A percentile compares a stretch with the other conserved stretches of the same genome.
phyloP scores from a whole-genome alignment of 2,797 vertebrate species.

The Hippopotamyrus pictus region DNA sequence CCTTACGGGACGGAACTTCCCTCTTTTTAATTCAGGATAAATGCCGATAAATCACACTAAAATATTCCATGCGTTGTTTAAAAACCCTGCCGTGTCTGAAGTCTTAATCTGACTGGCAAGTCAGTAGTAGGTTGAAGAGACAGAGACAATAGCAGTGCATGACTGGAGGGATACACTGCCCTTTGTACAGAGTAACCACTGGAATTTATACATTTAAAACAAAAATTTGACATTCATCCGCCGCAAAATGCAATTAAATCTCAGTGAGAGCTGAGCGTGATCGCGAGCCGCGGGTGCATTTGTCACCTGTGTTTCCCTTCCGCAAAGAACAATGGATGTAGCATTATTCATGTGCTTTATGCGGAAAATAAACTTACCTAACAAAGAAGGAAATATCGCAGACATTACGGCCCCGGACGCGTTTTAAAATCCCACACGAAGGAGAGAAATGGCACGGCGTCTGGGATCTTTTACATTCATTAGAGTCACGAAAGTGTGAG shows the following conservation, averaged over 20 bases:
- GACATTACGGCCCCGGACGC: conserved; percentile 43
- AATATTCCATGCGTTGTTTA: not conserved
- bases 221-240: not conserved
- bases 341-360: not conserved
- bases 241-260: not conserved
- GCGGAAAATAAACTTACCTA: conserved; percentile 48
- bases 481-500: conserved; percentile 21
- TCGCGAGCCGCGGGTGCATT: not conserved
- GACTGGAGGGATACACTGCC: not conserved
- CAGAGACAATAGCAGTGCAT: not conserved
- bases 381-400: conserved; percentile 28
- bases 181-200: not conserved
- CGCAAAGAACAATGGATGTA: conserved; percentile 11
- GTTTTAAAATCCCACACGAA: conserved; percentile 36
- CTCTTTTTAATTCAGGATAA: not conserved
- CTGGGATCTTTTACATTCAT: conserved; percentile 30
- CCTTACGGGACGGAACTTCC: not conserved
- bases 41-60: not conserved
- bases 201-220: not conserved
- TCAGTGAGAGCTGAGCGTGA: not conserved
- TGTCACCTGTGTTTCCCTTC: not conserved
- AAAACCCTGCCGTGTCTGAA: not conserved
- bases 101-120: not conserved
- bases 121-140: not conserved
- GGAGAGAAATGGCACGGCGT: conserved; percentile 8